Percentiles rank a stretch among this genome's conserved stretches.
phyloP scores from a whole-genome alignment of 2,797 vertebrate genomes.

The Lophius americanus region DNA sequence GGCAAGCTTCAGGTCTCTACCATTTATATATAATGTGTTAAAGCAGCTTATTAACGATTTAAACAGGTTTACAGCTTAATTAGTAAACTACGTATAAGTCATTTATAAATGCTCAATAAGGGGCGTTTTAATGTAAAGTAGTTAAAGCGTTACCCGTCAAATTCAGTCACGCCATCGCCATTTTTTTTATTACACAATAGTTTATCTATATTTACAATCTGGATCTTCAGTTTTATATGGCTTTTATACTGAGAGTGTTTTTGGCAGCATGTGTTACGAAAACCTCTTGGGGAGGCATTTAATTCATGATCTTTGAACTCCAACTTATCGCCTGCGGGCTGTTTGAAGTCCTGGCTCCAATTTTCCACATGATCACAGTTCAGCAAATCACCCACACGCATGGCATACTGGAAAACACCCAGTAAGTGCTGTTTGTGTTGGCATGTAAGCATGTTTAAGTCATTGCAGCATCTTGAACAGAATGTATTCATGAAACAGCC shows the following conservation, averaged over 20 bases:
- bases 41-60: too few relatives aligned
- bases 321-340: constrained; percentile 19
- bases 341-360: constrained; percentile 34
- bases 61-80: too few relatives aligned
- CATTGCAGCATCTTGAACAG: background rate
- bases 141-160: too few relatives aligned
- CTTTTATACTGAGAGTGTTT: background rate
- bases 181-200: too few relatives aligned
- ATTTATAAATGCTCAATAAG: too few relatives aligned
- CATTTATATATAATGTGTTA: too few relatives aligned
- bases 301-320: constrained; percentile 42
- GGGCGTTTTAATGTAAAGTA: too few relatives aligned
- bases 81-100: too few relatives aligned
- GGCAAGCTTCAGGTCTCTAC: too few relatives aligned
- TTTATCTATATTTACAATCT: too few relatives aligned
- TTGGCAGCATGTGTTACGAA: constrained; percentile 5
- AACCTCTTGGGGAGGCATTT: constrained; percentile 19
- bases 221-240: background rate
- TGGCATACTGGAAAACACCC: constrained; percentile 25
- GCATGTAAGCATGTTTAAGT: constrained; percentile 6
- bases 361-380: constrained; percentile 30
- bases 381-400: constrained; percentile 16
- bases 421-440: constrained; percentile 5
- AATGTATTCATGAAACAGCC: background rate
- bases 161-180: too few relatives aligned